Evolutionary conservation across 2,113 vertebrate species (phyloP).

Genomic region (Casuarius casuarius): DNA sequence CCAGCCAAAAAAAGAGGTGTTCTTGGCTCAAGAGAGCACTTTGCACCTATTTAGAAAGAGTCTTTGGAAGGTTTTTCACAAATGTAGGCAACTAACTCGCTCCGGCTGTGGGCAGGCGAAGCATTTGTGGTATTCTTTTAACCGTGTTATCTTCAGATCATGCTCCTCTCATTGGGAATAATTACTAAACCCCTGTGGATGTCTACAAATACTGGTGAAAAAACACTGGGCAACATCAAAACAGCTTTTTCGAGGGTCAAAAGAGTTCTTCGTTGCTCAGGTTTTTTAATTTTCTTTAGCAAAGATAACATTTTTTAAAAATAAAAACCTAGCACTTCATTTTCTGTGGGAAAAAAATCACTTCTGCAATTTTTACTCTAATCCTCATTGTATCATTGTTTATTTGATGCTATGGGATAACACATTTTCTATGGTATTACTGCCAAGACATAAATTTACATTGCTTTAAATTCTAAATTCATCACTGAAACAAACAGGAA

Average conservation of each 20-base stretch:
- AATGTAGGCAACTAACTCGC: constrained; percentile 36
- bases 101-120: background rate
- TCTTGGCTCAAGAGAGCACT: constrained; percentile 29
- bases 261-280: constrained; percentile 44
- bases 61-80: constrained; percentile 54
- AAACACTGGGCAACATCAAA: constrained; percentile 32
- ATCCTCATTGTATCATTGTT: background rate
- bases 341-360: background rate
- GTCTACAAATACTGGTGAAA: background rate
- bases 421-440: background rate
- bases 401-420: background rate
- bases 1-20: constrained; percentile 24
- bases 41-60: constrained; percentile 52
- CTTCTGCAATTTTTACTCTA: background rate
- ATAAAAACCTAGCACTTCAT: constrained; percentile 31
- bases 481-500: background rate
- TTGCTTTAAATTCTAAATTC: background rate
- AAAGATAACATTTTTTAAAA: constrained; percentile 59
- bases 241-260: constrained; percentile 56
- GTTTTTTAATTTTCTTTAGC: constrained; percentile 29
- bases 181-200: constrained; percentile 19
- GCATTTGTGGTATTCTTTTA: constrained; percentile 17
- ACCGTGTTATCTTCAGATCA: background rate
- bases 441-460: background rate
- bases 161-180: constrained; percentile 14